Conservation (phyloP, 2,797 vertebrate species). For the Chelonia mydas region DNA sequence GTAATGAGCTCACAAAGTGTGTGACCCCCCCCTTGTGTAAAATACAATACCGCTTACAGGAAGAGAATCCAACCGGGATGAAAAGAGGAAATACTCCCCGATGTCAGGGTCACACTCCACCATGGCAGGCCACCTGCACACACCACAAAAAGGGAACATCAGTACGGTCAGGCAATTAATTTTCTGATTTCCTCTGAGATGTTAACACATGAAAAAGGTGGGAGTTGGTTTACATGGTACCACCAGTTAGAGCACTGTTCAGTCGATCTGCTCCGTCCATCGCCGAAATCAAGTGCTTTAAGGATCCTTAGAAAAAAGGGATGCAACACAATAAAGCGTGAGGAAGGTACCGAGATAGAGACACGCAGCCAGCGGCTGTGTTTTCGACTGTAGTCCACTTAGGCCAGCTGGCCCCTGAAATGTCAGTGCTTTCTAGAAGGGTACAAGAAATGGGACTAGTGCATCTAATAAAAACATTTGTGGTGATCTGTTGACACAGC, state of each 20-base stretch:
- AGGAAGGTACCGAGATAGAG: neutral
- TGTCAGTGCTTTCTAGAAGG: neutral
- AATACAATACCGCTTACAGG: conserved; percentile 68
- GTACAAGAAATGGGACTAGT: neutral
- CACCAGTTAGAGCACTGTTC: neutral
- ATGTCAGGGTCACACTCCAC: conserved; percentile 80
- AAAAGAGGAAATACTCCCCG: conserved; percentile 77
- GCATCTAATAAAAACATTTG: neutral
- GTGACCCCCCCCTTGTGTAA: neutral
- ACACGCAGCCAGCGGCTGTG: neutral
- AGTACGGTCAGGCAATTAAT: neutral
- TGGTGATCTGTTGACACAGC: neutral
- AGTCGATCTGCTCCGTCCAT: neutral
- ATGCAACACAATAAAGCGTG: neutral
- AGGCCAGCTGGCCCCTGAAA: neutral
- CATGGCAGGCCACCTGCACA: conserved; percentile 82
- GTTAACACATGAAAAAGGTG: neutral
- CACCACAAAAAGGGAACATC: neutral
- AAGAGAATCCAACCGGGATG: conserved; percentile 65
- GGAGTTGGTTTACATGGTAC: neutral
- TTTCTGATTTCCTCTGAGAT: neutral
- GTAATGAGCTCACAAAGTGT: neutral
- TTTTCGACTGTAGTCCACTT: neutral
- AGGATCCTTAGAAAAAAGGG: neutral
- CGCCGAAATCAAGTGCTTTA: neutral